Evolutionary conservation across 2,888 invertebrate species (phyloP), one percentile per base, ranked within the genome.

Genomic region (Drosophila meridionalis): DNA sequence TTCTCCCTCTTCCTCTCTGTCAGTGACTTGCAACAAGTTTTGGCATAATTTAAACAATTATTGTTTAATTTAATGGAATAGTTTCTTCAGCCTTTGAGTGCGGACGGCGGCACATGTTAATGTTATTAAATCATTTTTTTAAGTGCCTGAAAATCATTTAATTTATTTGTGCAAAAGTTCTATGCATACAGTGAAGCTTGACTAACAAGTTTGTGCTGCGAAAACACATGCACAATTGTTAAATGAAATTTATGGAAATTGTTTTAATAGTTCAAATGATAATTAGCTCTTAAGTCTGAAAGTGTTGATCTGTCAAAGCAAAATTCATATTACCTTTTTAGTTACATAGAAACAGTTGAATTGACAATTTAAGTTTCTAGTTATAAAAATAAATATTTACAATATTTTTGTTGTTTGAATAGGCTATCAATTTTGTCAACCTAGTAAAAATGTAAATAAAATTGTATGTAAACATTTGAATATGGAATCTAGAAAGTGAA

Each of bases 101-200:
- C 40, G 63, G 34, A 43, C 42, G 43, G 30, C 50, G 40, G 36
- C 50, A 53, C 42, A 40, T 34, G 43, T 52, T 65, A 73, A 73
- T 62, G 73, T 55, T 77, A 82, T 87, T 87, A 84, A 89, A 89
- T 89, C 76, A 84, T 77, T 74, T 87, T 84, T 84, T 80, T 67
- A 85, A 87, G 75, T 87, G 75, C 75, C 70, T 57, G 75, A 67
- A 73, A 72, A 62, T 84, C 69, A 81, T 85, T 83, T 67, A 83
- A 85, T 88, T 87, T 85, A 81, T 72, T 79, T 58, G 56, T 69
- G 69, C 69, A 71, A 67, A 74, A 26, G 11, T 76, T 78, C 67
- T 69, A 72, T 26, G 53, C 47, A 30, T 11, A 82, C 74, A 78
- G 70, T 80, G 45, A 2, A 55, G 42, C 57, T 12, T 50, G 30